phyloP scores from a whole-genome alignment of 2,113 vertebrate genomes.

The Serinus canaria region DNA sequence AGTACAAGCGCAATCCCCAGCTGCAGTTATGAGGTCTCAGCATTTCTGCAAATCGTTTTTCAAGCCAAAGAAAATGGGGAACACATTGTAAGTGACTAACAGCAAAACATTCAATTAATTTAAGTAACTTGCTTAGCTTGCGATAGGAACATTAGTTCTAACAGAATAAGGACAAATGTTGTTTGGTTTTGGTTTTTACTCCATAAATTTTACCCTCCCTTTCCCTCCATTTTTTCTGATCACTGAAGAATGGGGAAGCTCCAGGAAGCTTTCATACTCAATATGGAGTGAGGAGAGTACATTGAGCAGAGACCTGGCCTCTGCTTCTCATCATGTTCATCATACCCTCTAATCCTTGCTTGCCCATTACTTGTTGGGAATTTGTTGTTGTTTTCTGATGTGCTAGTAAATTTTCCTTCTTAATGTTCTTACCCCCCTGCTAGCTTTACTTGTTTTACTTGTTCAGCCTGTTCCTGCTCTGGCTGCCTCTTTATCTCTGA shows the following conservation, averaged over 20 bases:
- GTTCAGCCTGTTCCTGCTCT: background rate
- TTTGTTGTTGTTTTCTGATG: background rate
- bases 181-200: background rate
- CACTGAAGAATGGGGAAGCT: background rate
- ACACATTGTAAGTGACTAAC: background rate
- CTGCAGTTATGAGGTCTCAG: slow-evolving; percentile 15
- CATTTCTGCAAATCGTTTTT: background rate
- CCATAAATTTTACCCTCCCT: background rate
- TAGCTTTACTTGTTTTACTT: background rate
- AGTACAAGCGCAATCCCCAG: background rate
- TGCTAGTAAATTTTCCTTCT: background rate
- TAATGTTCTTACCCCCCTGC: background rate
- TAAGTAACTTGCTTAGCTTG: background rate
- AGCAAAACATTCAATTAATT: background rate
- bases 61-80: background rate
- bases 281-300: background rate
- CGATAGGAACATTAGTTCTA: background rate
- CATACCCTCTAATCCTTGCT: background rate
- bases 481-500: background rate
- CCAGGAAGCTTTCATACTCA: background rate
- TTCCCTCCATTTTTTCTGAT: background rate
- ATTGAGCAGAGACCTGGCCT: background rate
- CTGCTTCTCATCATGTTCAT: background rate
- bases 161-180: background rate
- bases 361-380: background rate